Evolutionary conservation across 2,888 invertebrate genomes (phyloP), one percentile per base, ranked within the genome.

Genomic region (Napeogenes inachia): DNA sequence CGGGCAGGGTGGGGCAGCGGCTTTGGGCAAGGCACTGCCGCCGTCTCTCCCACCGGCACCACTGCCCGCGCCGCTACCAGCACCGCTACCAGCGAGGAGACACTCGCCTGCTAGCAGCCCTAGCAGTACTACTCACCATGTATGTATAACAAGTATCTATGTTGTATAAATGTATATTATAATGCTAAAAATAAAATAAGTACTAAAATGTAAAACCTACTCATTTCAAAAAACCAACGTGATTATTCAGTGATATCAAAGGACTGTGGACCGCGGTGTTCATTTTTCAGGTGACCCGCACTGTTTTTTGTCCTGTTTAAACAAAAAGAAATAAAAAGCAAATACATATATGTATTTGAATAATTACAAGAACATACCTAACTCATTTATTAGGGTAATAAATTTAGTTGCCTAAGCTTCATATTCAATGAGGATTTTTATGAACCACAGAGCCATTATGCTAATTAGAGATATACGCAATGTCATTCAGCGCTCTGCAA

Each of bases 111-210:
- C 95, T 67, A 94, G 95, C 81, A 94, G 95, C 79, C 95, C 95
- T 57, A 95, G 95, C 72, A 95, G 94, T 68, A 95, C 95, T 71
- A 95, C 94, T 72, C 95, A 95, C 75, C 95, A 95, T 91, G 93
- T 93, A 72, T 85, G 86, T 72, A 46, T 2, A 55, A 55, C 13
- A 38, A 35, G 2, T n/a, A 21, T 12, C 4, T 13, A 32, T 55
- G 38, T 38, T 35, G 12, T 46, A 32, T 53, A 46, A 12, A 46
- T 35, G 35, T 4, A 35, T 35, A 5, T 5, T 6, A 5, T 5
- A 35, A 35, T 35, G 6, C 2, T 35, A 5, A 35, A 35, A 35
- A 35, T 35, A 6, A 21, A 21, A 35, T 35, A 6, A 35, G 4
- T 35, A 2, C 35, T 35, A 35, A 21, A 21, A 21, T 1, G 21